A percentile compares a stretch with the other conserved stretches of the same genome.
phyloP scores from a whole-genome alignment of 2,797 vertebrate genomes.

The Cottoperca gobio region DNA sequence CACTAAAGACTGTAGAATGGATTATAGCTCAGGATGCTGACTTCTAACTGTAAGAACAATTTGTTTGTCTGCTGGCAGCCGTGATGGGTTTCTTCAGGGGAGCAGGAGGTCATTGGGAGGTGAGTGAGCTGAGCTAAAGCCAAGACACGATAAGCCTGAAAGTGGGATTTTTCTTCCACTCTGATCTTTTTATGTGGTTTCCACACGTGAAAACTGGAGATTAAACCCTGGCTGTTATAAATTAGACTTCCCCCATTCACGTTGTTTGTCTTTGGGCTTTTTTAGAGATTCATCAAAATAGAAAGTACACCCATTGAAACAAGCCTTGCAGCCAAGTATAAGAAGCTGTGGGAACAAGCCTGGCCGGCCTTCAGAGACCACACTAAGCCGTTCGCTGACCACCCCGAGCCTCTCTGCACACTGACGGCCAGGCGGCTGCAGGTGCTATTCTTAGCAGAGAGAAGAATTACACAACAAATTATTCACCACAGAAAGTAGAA shows the following conservation, averaged over 20 bases:
- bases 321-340: conserved; percentile 38
- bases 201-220: conserved; percentile 44
- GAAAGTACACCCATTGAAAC: conserved; percentile 55
- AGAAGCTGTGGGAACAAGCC: conserved; percentile 65
- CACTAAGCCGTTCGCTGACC: conserved; percentile 67
- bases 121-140: conserved; percentile 40
- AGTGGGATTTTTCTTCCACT: conserved; percentile 51
- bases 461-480: conserved; percentile 70
- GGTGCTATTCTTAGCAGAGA: conserved; percentile 75
- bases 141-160: conserved; percentile 56
- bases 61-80: conserved; percentile 47
- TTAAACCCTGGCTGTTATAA: conserved; percentile 56
- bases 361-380: conserved; percentile 74
- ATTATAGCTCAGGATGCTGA: conserved; percentile 11
- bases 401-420: conserved; percentile 42
- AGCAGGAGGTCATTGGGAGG: conserved; percentile 65
- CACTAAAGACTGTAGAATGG: conserved; percentile 8
- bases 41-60: conserved; percentile 8
- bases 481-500: conserved; percentile 54
- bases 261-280: conserved; percentile 62
- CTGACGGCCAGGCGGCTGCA: conserved; percentile 58
- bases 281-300: conserved; percentile 72
- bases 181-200: conserved; percentile 67
- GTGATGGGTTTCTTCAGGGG: background rate
- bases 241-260: conserved; percentile 47